Evolutionary conservation across 2,888 invertebrate species (phyloP), one percentile per base, ranked within the genome.

Genomic region (Thereva nobilitata): DNA sequence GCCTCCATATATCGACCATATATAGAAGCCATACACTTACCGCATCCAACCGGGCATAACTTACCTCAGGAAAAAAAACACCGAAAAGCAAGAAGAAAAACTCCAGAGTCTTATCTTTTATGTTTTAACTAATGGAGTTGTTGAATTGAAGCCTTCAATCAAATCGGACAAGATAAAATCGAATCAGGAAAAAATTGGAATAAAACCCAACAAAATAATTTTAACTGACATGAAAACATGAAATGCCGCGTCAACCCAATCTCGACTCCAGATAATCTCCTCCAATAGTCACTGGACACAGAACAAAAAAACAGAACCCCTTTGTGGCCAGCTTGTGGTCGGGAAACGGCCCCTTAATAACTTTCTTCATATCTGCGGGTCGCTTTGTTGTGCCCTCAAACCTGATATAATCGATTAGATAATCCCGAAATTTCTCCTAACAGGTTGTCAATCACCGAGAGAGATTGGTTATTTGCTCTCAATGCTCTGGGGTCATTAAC

Each of bases 351-450:
- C 38, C 23, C 37, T 38, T 61, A 61, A 61, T 61, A 61, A 61
- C 61, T 50, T 61, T 47, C 23, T 59, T 50, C 61, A 50, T 61
- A 61, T 12, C 35, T 35, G 50, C 40, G 12, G 0, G 40, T 6
- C 38, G 50, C 50, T 50, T 61, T 61, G 61, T 61, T 40, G 41
- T 4, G n/a, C 23, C 23, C 50, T 50, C 40, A 49, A 49, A 38
- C 9, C 9, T 50, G 61, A 49, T 61, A 41, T 50, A 50, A 61
- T 61, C 61, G 61, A 50, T 50, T 61, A 61, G 50, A 61, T 59
- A 59, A 59, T 59, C 59, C 38, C 23, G 40, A 45, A 6, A 35
- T 49, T 50, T 23, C 50, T 61, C 38, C 37, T 45, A 47, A 37
- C 59, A 12, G 40, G 40, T 50, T 61, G 61, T 50, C 61, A 61